Conservation (phyloP, 2,113 vertebrate genomes). For the Nothobranchius kuhntae region DNA sequence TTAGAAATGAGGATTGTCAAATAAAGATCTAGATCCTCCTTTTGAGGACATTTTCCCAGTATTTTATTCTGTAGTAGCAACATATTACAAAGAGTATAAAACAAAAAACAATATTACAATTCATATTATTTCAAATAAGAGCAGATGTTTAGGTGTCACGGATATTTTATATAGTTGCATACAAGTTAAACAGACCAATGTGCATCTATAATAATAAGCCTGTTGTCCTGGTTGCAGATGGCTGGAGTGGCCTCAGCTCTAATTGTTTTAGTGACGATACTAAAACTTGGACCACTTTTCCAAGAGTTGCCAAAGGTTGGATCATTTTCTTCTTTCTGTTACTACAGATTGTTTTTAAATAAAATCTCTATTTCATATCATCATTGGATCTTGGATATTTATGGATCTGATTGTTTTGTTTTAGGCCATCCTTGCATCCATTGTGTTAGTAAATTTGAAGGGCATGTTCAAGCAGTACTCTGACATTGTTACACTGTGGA, state of each 20-base stretch:
- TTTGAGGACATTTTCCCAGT: too few relatives aligned
- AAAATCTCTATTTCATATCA: neutral
- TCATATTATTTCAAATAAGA: neutral
- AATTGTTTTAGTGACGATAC: conserved; percentile 88
- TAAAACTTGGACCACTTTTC: conserved; percentile 92
- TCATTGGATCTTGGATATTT: conserved; percentile 2
- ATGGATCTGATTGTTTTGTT: conserved; percentile 15
- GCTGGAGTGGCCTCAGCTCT: conserved; percentile 84
- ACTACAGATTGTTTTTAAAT: neutral
- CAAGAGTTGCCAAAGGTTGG: conserved; percentile 92
- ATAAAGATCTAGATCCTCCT: too few relatives aligned
- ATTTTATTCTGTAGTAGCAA: too few relatives aligned
- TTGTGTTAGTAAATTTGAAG: conserved; percentile 90
- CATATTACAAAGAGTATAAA: too few relatives aligned
- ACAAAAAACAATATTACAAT: neutral
- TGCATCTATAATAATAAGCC: neutral
- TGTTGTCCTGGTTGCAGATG: conserved; percentile 75
- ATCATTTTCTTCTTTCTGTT: too few relatives aligned
- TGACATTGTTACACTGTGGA: conserved; percentile 86
- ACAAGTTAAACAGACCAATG: neutral
- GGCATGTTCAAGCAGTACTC: conserved; percentile 90
- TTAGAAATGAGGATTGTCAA: too few relatives aligned
- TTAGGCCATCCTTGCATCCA: conserved; percentile 87
- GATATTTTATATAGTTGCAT: neutral
- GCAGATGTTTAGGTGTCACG: too few relatives aligned